Evolutionary conservation across 2,797 vertebrate genomes (phyloP), one percentile per base, ranked within the genome.

Genomic region (Halcyon badia): DNA sequence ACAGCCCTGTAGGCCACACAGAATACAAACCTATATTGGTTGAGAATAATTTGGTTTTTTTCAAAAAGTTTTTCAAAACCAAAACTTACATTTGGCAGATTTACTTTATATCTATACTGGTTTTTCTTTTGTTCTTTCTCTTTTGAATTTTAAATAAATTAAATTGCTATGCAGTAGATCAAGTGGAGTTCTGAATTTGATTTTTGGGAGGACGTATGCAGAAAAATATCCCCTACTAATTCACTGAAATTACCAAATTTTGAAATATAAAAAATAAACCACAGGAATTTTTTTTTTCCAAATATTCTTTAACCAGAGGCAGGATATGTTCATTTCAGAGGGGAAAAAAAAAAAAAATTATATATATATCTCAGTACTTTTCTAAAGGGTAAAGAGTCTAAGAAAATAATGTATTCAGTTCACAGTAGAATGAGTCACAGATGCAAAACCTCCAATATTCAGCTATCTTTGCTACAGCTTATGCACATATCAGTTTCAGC

Each of bases 361-460:
- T 83, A 25, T 14, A 14, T 49, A 7, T 42, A 8, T 14, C 5
- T 39, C 65, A 87, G 92, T 92, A 14, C 18, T 73, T 95, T 95
- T 90, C 82, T 88, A 93, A 95, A 89, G 82, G 52, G 65, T 80
- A 96, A 96, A 90, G 60, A 96, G 20, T 60, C 68, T 92, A 94
- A 87, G 83, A 83, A 83, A 88, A 83, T 96, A 94, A 96, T 93
- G 81, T 70, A 97, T 97, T 97, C 96, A 37, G 60, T 96, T 97
- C 88, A 95, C 77, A 97, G 64, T 54, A 96, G 83, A 97, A 94
- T 98, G 96, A 98, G 78, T 97, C 94, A 91, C 69, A 91, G 93
- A 96, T 92, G 68, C 71, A 97, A 95, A 95, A 95, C 95, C 80
- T 91, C 90, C 87, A 96, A 96, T 91, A 97, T 97, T 95, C 97